Conservation (phyloP, 2,888 invertebrate genomes). For the Pediacus dermestoides region DNA sequence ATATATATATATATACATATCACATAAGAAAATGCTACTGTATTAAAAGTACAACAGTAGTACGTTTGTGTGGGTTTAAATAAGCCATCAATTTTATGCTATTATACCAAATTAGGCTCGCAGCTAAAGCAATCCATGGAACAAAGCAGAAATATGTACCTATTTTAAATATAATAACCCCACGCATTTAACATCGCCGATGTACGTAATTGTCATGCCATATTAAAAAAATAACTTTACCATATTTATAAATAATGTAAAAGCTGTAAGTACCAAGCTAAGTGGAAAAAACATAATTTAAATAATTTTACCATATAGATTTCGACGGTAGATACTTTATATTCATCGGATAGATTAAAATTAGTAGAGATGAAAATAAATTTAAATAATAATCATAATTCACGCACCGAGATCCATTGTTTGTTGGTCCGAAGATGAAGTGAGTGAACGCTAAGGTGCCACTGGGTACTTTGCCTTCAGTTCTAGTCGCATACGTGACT, state of each 20-base stretch:
- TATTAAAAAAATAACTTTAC: no score
- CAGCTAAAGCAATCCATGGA: no score
- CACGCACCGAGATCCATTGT: slow-evolving; percentile 47
- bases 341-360: slow-evolving; percentile 24
- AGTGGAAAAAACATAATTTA: slow-evolving; percentile 8
- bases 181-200: no score
- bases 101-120: no score
- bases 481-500: slow-evolving; percentile 28
- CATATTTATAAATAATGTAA: slow-evolving; percentile 12
- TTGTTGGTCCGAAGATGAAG: slow-evolving; percentile 16
- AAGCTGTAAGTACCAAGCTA: background rate
- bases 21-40: no score
- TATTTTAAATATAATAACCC: no score
- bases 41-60: no score
- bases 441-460: background rate
- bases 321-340: slow-evolving; percentile 8
- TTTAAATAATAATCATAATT: slow-evolving; percentile 38
- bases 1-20: no score
- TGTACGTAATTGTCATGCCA: no score
- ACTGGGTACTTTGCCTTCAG: slow-evolving; percentile 4
- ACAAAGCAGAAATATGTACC: no score
- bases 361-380: slow-evolving; percentile 32
- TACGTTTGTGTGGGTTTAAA: no score
- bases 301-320: slow-evolving; percentile 15
- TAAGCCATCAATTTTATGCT: no score